Evolutionary conservation across 2,113 vertebrate species (phyloP).

Genomic region (Oreochromis niloticus): DNA sequence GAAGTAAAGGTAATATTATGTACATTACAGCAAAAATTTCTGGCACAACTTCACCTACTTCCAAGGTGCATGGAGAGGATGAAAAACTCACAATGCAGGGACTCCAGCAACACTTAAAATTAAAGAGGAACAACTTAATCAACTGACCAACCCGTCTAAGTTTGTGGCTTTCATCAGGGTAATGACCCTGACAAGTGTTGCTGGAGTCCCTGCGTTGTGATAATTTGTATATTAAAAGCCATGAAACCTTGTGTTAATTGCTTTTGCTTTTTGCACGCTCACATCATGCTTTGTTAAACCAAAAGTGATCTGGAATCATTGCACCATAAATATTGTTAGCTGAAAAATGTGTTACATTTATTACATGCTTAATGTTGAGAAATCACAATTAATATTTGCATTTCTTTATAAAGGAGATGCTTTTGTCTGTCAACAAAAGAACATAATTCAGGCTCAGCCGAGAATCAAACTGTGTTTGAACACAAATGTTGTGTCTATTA

Average conservation of each 20-base stretch:
- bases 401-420: not conserved
- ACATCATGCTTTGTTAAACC: not conserved
- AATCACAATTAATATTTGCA: not conserved
- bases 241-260: not conserved
- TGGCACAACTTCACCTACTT: too few relatives aligned
- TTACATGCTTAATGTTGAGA: not conserved
- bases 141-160: fast-evolving
- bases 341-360: not conserved
- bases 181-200: not conserved
- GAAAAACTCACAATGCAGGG: not conserved
- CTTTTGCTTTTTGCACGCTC: not conserved
- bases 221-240: not conserved
- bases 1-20: not conserved
- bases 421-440: fast-evolving
- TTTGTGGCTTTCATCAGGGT: not conserved
- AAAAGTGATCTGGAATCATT: not conserved
- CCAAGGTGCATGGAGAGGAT: too few relatives aligned
- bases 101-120: not conserved
- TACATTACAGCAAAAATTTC: too few relatives aligned
- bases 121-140: not conserved
- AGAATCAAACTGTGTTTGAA: fast-evolving
- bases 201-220: not conserved
- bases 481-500: fast-evolving
- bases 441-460: not conserved
- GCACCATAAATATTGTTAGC: not conserved